Evolutionary conservation across 1,140 invertebrate genomes (phyloP).

Genomic region (Sinella curviseta): DNA sequence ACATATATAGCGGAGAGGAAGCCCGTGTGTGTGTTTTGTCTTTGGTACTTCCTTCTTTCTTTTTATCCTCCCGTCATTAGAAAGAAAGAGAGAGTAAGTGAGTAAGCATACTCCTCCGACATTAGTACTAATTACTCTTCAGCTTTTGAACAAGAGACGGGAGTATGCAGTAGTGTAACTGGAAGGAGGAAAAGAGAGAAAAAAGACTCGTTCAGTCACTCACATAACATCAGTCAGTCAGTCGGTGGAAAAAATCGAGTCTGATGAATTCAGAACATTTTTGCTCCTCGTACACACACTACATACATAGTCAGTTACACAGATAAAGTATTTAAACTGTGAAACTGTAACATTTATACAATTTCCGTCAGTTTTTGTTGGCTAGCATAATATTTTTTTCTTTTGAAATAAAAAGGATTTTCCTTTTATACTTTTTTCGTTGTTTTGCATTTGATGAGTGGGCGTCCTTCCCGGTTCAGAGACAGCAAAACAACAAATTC

Average conservation of each 20-base stretch:
- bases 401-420: no score
- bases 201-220: not conserved
- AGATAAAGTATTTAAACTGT: no score
- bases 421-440: not conserved
- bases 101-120: not conserved
- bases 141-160: not conserved
- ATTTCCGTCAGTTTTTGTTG: not conserved
- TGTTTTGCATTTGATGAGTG: not conserved
- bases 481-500: not conserved
- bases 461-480: not conserved
- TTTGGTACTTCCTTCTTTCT: not conserved
- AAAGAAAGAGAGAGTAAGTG: not conserved
- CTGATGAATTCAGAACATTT: no score
- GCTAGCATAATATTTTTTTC: no score
- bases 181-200: not conserved
- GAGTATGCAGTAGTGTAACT: not conserved
- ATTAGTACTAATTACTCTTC: not conserved
- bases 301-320: no score
- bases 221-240: not conserved
- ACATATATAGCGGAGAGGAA: no score
- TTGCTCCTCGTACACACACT: no score
- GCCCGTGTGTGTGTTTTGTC: slow-evolving; percentile 15
- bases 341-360: no score
- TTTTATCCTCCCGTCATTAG: not conserved
- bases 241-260: no score